A percentile compares a stretch with the other conserved stretches of the same genome.
Conservation (phyloP, 2,113 vertebrate species). For the Dasypus novemcinctus region DNA sequence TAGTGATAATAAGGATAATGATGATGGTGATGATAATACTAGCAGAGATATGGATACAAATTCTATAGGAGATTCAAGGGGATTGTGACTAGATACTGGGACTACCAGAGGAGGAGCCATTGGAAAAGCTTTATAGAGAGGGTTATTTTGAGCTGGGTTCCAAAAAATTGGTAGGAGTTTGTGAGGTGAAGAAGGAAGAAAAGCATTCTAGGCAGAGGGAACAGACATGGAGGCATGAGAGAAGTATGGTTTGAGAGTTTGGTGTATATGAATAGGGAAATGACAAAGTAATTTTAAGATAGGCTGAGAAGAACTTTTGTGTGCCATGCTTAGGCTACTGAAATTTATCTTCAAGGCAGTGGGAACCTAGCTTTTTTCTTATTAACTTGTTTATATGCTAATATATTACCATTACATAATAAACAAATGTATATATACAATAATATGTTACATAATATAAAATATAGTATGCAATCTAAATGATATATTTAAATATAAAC, state of each 20-base stretch:
- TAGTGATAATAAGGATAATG: not conserved
- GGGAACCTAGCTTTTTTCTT: not conserved
- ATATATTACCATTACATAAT: not conserved
- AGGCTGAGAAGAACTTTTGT: not conserved
- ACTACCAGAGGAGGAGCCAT: not conserved
- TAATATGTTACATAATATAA: not conserved
- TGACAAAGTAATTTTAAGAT: not conserved
- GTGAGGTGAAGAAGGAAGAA: not conserved
- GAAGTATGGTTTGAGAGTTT: not conserved
- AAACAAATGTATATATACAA: not conserved
- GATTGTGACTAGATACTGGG: not conserved
- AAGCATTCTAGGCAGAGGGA: not conserved
- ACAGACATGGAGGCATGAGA: not conserved
- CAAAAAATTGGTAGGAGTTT: not conserved
- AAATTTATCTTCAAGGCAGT: not conserved
- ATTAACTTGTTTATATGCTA: not conserved
- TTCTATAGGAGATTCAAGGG: not conserved
- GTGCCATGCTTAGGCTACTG: not conserved
- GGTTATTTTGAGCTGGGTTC: not conserved
- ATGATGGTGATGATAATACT: not conserved
- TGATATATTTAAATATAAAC: not conserved
- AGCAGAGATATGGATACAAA: not conserved
- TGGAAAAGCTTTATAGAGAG: not conserved
- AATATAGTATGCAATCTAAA: not conserved
- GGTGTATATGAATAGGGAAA: not conserved